Evolutionary conservation across 2,113 vertebrate species (phyloP).

Genomic region (Cyrtonyx montezumae): DNA sequence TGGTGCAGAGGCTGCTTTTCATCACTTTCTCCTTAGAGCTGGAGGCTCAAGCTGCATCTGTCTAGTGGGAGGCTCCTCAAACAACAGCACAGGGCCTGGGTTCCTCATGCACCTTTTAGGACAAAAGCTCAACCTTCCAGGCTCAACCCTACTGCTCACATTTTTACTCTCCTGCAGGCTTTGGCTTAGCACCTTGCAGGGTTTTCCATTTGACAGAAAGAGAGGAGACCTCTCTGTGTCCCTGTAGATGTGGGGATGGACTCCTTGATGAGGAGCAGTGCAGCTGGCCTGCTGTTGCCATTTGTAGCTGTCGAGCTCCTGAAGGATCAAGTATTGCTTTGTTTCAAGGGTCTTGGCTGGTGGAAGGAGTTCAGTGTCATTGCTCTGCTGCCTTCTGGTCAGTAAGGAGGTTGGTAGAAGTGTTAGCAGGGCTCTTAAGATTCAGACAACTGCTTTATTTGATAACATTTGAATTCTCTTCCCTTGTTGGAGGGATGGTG

Average conservation of each 20-base stretch:
- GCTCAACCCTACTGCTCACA: accelerated
- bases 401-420: background rate
- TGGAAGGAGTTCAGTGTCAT: accelerated
- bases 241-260: accelerated
- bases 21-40: background rate
- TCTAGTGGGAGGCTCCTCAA: background rate
- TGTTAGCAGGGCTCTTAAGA: accelerated
- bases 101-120: background rate
- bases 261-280: background rate
- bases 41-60: background rate
- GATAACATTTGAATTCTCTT: background rate
- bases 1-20: background rate
- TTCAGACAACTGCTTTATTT: accelerated
- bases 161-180: background rate
- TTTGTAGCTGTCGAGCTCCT: accelerated
- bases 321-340: accelerated
- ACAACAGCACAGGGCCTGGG: background rate
- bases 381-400: accelerated
- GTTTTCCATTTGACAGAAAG: background rate
- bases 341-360: accelerated
- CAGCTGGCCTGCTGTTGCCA: background rate
- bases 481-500: background rate
- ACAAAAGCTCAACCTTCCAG: background rate
- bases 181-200: background rate
- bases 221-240: background rate